Conservation (phyloP, 1,140 invertebrate genomes). For the Alviniconcha marisindica region DNA sequence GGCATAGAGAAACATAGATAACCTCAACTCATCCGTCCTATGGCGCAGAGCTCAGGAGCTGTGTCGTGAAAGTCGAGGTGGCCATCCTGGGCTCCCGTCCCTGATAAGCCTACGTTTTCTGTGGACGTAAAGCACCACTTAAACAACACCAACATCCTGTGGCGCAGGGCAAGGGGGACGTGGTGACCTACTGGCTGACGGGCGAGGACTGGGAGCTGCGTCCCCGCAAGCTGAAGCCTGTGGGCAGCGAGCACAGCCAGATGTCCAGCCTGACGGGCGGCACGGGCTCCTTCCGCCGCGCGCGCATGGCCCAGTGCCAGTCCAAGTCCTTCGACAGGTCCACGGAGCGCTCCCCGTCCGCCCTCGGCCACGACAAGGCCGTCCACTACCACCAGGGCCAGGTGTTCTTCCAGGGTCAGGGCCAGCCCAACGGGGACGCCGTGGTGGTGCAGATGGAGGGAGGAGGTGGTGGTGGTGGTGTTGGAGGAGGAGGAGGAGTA, state of each 20-base stretch:
- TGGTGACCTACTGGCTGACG: slow-evolving; percentile 90
- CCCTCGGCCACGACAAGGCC: slow-evolving; percentile 5
- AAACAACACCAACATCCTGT: too few species aligned
- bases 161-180: slow-evolving; percentile 87
- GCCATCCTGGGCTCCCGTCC: too few species aligned
- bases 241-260: slow-evolving; percentile 48
- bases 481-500: not conserved
- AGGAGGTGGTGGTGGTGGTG: not conserved
- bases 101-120: too few species aligned
- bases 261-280: slow-evolving; percentile 37
- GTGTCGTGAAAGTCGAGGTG: too few species aligned
- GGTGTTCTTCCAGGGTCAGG: not conserved
- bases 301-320: slow-evolving; percentile 7
- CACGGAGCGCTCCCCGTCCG: not conserved
- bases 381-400: slow-evolving; percentile 23
- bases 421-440: slow-evolving; percentile 15
- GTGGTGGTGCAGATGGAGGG: slow-evolving; percentile 1
- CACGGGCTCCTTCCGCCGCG: slow-evolving; percentile 31
- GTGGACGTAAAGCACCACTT: too few species aligned
- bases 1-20: too few species aligned
- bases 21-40: too few species aligned
- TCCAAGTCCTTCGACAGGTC: slow-evolving; percentile 37
- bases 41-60: too few species aligned
- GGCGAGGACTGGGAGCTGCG: slow-evolving; percentile 82
- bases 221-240: slow-evolving; percentile 25